Conservation (phyloP, 2,113 vertebrate species). For the Loxodonta africana region DNA sequence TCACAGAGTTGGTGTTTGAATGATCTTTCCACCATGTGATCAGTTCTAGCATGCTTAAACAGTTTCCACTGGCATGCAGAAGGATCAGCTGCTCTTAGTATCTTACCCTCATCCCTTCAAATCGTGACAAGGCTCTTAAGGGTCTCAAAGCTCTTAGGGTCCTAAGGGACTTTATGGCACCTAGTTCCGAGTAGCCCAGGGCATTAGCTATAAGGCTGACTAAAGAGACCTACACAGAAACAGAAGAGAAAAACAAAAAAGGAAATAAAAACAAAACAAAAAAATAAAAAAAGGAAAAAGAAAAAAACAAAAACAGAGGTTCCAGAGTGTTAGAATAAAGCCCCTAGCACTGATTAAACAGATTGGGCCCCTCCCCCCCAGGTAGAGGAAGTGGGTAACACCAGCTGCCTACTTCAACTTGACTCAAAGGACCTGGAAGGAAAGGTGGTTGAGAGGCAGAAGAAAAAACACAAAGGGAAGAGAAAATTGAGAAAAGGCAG, state of each 20-base stretch:
- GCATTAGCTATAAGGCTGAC: conserved; percentile 99
- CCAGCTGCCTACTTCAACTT: conserved; percentile 92
- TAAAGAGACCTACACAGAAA: conserved; percentile 99
- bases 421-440: conserved; percentile 98
- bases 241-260: conserved; percentile 95
- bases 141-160: conserved; percentile 99
- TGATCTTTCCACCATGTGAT: conserved; percentile 91
- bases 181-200: conserved; percentile 99
- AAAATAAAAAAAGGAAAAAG: conserved; percentile 90
- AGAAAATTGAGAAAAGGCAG: conserved; percentile 85
- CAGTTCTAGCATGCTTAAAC: conserved; percentile 99
- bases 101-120: conserved; percentile 99
- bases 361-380: conserved; percentile 86
- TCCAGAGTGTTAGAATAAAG: conserved; percentile 99
- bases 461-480: conserved; percentile 91
- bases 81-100: conserved; percentile 99
- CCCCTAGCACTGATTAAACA: conserved; percentile 94
- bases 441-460: conserved; percentile 95
- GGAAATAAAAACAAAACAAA: conserved; percentile 87
- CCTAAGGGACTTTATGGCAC: conserved; percentile 99
- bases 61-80: conserved; percentile 98
- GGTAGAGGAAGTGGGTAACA: conserved; percentile 86
- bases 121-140: conserved; percentile 99
- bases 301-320: conserved; percentile 95
- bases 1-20: conserved; percentile 91